Base-by-base conservation (phyloP, 2,888 invertebrate genomes). In the Melieria omissa region DNA sequence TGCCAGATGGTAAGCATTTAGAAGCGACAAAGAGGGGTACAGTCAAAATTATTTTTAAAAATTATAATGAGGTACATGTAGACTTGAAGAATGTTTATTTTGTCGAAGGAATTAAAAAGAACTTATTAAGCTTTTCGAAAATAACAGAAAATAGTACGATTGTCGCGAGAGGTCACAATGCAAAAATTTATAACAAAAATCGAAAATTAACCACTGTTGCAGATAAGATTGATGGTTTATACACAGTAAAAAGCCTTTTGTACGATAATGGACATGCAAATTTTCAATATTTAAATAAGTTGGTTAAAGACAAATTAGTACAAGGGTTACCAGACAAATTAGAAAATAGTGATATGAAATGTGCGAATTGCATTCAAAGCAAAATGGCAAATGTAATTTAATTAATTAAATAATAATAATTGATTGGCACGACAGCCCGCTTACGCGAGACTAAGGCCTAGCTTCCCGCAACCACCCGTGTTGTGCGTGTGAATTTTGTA, bases 371-470 rank as follows among this genome's bases (percentile, higher is more conserved):
- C 29, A 69, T 72, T 58, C 46, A 72, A 60, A 73, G 66, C 65
- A 73, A 73, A 64, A 70, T 73, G 70, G 29, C 62, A n/a, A 70
- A 70, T 66, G 44, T 70, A 63, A n/a, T n/a, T n/a, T n/a, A n/a
- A n/a, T n/a, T n/a, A n/a, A n/a, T n/a, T n/a, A n/a, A n/a, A n/a
- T n/a, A n/a, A 49, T 63, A 63, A 16, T 63, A n/a, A 3, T 63
- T 10, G 63, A 49, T 29, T 63, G 49, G 10, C 16, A 46, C 14
- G 44, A 44, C 16, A 49, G 46, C 44, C 47, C n/a, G n/a, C n/a
- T n/a, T n/a, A n/a, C n/a, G n/a, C n/a, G n/a, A n/a, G n/a, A n/a
- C n/a, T n/a, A n/a, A n/a, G n/a, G n/a, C n/a, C n/a, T n/a, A n/a
- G n/a, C n/a, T n/a, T n/a, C n/a, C n/a, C n/a, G n/a, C n/a, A n/a